Evolutionary conservation across 2,113 vertebrate species (phyloP), one percentile per base, ranked within the genome.

Genomic region (Microcebus griseorufus): DNA sequence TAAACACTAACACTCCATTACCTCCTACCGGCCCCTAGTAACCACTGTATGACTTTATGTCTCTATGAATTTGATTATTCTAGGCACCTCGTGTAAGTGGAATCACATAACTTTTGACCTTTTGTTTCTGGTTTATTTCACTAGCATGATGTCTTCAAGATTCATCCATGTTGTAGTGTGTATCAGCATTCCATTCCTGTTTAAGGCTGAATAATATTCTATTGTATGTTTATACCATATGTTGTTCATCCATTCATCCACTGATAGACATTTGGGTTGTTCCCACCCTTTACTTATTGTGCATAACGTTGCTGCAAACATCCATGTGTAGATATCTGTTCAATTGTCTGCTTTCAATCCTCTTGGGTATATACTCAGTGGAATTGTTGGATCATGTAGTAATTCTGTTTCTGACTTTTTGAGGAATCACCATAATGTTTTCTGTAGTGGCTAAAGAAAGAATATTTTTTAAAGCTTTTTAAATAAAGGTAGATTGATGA

Each of bases 391-490:
- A 48, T 89, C 62, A 85, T 45, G 39, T 51, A 60, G 11, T 64
- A 12, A 64, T 64, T 29, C 62, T 64, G 25, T 64, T 64, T 64
- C 62, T 90, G 64, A 86, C 39, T 94, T 69, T 93, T 87, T 79
- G 58, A 62, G 80, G 81, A 94, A 62, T 27, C 10, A 10, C 58
- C 32, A 32, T 79, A 70, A 70, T 32, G 18, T 82, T 92, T 82
- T 83, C 88, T 69, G 62, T 1, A 87, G 80, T 20, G 58, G 58
- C 39, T 88, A 14, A 94, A 73, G 51, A 94, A 88, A 29, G 37
- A 90, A 86, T n/a, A 32, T 62, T 88, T 93, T 75, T 75, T 45
- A 97, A 94, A 88, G 58, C 37, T 88, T 23, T 39, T 82, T 88
- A 94, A 91, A 88, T 87, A 65, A 92, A 97, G 82, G 45, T 75